These are phyloP conservation scores for Orthonyx spaldingii DNA, from an alignment of 2,113 vertebrate genomes.

Conservation along the genomic window DNA sequence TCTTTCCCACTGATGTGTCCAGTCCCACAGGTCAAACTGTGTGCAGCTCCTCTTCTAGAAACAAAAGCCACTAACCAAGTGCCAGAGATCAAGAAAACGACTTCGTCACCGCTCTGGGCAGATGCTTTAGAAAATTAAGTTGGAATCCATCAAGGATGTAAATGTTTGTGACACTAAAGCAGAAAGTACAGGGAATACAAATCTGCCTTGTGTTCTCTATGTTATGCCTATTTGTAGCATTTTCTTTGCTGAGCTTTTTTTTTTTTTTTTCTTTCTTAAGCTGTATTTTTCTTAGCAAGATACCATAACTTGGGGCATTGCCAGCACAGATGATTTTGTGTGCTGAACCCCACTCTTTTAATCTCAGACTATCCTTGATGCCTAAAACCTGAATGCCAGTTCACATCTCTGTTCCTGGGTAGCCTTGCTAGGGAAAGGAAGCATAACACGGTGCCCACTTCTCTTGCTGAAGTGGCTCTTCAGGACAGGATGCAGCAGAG, in stretches of 20 bases:
- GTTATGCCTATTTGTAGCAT: background rate
- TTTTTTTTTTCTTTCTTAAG: background rate
- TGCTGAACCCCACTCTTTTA: background rate
- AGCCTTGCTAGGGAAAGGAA: background rate
- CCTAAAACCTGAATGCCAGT: background rate
- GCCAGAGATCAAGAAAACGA: background rate
- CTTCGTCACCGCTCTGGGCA: background rate
- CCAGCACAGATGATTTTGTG: background rate
- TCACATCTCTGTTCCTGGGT: background rate
- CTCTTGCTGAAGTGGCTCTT: background rate
- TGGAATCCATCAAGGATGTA: background rate
- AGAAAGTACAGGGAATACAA: background rate
- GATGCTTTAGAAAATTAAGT: background rate
- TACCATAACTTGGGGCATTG: background rate
- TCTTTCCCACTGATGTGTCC: background rate
- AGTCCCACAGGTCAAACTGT: background rate
- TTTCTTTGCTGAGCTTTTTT: background rate
- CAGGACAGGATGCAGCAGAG: background rate
- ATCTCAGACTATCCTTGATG: background rate
- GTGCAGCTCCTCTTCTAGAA: background rate
- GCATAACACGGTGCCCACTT: fast-evolving
- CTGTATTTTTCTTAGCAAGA: background rate
- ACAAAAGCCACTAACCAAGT: background rate
- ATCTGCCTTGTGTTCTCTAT: background rate
- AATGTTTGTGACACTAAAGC: background rate